Conservation (phyloP, 2,888 invertebrate genomes). For the Sarcophaga subvicina region DNA sequence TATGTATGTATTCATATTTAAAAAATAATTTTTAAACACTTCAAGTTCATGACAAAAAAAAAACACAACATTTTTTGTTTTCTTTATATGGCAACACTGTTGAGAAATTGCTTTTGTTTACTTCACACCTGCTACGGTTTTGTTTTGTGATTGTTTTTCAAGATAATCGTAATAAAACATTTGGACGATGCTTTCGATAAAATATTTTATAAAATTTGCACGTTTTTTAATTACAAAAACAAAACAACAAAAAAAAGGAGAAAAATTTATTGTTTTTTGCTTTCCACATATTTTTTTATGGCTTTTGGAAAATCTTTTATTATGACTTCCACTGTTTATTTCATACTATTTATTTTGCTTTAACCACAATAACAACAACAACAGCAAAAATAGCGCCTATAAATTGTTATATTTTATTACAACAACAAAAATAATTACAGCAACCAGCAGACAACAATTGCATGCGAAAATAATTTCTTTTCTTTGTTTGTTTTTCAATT, state of each 20-base stretch:
- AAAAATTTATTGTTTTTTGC: not conserved
- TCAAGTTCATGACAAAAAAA: too few relatives aligned
- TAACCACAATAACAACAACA: conserved; percentile 16
- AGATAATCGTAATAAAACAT: conserved; percentile 3
- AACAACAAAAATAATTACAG: not conserved
- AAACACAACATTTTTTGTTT: not conserved
- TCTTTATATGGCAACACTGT: not conserved
- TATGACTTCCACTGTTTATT: conserved; percentile 25
- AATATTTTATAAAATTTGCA: conserved; percentile 54
- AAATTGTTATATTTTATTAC: conserved; percentile 52
- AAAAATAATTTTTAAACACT: too few relatives aligned
- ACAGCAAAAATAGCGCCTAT: conserved; percentile 17
- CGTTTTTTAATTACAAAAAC: conserved; percentile 21
- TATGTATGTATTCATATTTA: too few relatives aligned
- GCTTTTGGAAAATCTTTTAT: conserved; percentile 60
- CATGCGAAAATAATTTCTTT: conserved; percentile 46
- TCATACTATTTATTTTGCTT: conserved; percentile 32
- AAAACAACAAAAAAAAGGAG: too few relatives aligned
- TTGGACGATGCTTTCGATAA: conserved; percentile 34
- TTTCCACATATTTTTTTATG: conserved; percentile 10
- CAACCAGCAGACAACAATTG: conserved; percentile 41
- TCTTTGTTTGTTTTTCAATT: conserved; percentile 30
- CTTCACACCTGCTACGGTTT: not conserved
- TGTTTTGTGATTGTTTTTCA: conserved; percentile 7
- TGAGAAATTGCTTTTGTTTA: not conserved